Evolutionary conservation across 2,888 invertebrate genomes (phyloP).

Genomic region (Bedellia somnulentella): DNA sequence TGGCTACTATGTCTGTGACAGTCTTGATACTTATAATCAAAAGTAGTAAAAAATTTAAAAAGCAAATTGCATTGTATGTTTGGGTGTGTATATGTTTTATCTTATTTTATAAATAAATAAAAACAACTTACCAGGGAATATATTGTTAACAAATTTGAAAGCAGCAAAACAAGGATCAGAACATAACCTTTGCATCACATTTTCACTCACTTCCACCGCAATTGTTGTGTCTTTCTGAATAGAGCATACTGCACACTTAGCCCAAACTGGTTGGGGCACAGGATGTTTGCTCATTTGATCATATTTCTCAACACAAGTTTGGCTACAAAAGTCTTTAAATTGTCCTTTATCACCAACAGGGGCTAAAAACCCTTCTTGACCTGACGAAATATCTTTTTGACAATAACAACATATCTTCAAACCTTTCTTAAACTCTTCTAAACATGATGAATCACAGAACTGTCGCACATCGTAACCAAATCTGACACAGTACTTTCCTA

Average conservation of each 20-base stretch:
- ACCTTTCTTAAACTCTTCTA: slow-evolving; percentile 87
- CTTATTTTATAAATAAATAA: too few species aligned
- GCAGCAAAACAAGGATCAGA: slow-evolving; percentile 92
- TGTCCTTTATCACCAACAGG: slow-evolving; percentile 87
- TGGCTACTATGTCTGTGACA: too few species aligned
- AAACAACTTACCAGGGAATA: slow-evolving; percentile 64
- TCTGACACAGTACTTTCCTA: slow-evolving; percentile 91
- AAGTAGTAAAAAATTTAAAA: too few species aligned
- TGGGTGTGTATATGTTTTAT: too few species aligned
- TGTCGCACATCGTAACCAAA: slow-evolving; percentile 91
- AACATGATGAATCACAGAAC: slow-evolving; percentile 85
- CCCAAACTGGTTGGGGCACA: slow-evolving; percentile 57
- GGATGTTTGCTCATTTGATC: slow-evolving; percentile 70
- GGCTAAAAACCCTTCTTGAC: slow-evolving; percentile 78
- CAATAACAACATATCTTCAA: slow-evolving; percentile 92
- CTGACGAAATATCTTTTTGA: slow-evolving; percentile 82
- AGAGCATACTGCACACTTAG: slow-evolving; percentile 82
- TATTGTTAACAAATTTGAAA: slow-evolving; percentile 90
- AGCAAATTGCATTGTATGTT: too few species aligned
- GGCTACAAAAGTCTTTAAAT: slow-evolving; percentile 77
- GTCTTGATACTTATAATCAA: too few species aligned
- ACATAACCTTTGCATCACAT: slow-evolving; percentile 71
- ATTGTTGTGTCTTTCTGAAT: slow-evolving; percentile 75
- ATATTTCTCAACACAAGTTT: slow-evolving; percentile 74
- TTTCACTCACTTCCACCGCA: slow-evolving; percentile 73